Base-by-base conservation (phyloP, 2,888 invertebrate species). In the Archaeoteleia sp. region DNA sequence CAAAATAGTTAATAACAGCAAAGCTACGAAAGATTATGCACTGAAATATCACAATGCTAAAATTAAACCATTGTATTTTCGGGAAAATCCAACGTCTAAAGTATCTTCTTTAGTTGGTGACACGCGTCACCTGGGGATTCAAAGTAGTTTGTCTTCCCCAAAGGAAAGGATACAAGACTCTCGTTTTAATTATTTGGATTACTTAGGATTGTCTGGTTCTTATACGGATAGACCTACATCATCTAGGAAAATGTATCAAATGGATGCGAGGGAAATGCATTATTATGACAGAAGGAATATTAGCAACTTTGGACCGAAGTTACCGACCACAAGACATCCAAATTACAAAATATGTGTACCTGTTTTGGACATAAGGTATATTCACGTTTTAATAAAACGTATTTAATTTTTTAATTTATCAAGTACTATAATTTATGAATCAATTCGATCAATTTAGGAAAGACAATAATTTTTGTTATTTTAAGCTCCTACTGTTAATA, bases 201-300 rank as follows among this genome's bases (percentile, higher is more conserved):
- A 20, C 17, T 37, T 54, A 2, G 42, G 15, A 6, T 23, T 14
- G n/a, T 23, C 55, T 8, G 43, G 54, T 9, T 66, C 35, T 20
- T 60, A 66, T 13, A 66, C 60, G 4, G 60, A 67, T 29, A 30
- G 67, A 30, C 67, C 67, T 7, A 51, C 45, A 7, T 37, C 17
- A 10, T 60, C 43, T 1, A 58, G 25, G 1, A 25, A 40, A 23
- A 20, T 10, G 1, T 35, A 14, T 9, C 35, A 1, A n/a, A 1
- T 8, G 5, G 3, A 25, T 25, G 7, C 15, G 1, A 9, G 13
- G 10, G 1, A 6, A 49, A 39, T 17, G 6, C 13, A 34, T 8
- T 30, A 34, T 5, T 30, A 2, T 12, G 8, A 8, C 14, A 34
- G 6, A 13, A 5, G 6, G 15, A 12, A 13, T 13, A 51, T 12